Conservation (phyloP, 2,797 vertebrate species). For the Oreonectes daqikongensis region DNA sequence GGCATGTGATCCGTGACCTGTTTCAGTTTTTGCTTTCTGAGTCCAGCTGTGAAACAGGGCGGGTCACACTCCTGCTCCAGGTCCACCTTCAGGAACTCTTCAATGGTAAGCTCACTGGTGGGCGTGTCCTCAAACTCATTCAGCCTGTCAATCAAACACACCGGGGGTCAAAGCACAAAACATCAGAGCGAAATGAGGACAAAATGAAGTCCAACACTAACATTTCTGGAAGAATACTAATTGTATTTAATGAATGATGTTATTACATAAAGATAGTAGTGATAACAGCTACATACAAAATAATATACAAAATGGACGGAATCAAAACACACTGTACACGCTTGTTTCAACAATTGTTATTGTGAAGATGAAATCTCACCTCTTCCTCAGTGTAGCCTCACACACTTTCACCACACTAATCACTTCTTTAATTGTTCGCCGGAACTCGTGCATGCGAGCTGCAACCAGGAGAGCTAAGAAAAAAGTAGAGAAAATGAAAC, state of each 20-base stretch:
- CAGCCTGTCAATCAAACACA: slow-evolving; percentile 74
- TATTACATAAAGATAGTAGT: background rate
- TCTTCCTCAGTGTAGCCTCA: slow-evolving; percentile 89
- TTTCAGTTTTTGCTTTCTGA: slow-evolving; percentile 81
- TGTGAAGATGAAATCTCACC: slow-evolving; percentile 70
- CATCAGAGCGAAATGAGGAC: background rate
- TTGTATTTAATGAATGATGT: background rate
- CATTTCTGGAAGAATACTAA: background rate
- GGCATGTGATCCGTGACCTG: slow-evolving; percentile 74
- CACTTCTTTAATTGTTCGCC: slow-evolving; percentile 91
- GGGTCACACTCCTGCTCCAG: slow-evolving; percentile 94
- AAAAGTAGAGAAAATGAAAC: background rate
- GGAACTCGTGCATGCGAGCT: slow-evolving; percentile 92
- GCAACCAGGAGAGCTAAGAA: slow-evolving; percentile 89
- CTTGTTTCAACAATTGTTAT: background rate
- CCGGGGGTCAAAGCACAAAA: background rate
- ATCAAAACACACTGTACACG: background rate
- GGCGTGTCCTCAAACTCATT: slow-evolving; percentile 95
- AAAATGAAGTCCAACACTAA: slow-evolving; percentile 7
- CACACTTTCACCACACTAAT: slow-evolving; percentile 96
- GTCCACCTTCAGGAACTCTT: slow-evolving; percentile 94
- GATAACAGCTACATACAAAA: background rate
- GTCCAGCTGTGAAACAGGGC: slow-evolving; percentile 88
- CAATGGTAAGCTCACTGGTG: slow-evolving; percentile 92
- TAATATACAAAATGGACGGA: background rate